Conservation (phyloP, 2,797 vertebrate genomes). For the Lagothrix lagotricha region DNA sequence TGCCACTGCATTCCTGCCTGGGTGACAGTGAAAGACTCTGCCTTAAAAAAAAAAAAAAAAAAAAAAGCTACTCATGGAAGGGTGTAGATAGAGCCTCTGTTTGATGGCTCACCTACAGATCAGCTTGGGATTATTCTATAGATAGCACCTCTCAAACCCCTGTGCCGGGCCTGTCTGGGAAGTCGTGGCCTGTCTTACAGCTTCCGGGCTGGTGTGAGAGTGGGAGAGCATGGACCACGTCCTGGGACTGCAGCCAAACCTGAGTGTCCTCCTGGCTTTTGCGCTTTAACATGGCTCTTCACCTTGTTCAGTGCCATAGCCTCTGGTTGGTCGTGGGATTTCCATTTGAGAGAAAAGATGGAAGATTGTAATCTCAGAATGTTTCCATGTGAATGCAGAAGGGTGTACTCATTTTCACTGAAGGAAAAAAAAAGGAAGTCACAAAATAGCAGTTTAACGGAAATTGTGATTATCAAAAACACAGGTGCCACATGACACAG, state of each 20-base stretch:
- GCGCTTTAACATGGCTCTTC: neutral
- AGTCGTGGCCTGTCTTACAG: neutral
- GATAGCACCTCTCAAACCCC: neutral
- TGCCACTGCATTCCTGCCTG: too few species aligned
- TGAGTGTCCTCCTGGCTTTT: neutral
- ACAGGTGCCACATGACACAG: neutral
- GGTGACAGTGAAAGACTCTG: too few species aligned
- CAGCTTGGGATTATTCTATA: neutral
- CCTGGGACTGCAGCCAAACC: neutral
- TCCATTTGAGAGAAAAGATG: neutral
- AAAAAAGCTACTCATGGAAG: neutral
- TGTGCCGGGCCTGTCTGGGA: neutral
- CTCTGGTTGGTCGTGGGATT: neutral
- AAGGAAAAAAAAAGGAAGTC: conserved; percentile 39
- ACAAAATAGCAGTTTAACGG: conserved; percentile 27
- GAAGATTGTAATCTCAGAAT: neutral
- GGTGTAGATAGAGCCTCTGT: neutral
- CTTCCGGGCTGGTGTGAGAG: accelerated
- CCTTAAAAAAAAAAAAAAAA: too few species aligned
- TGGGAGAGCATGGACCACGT: accelerated
- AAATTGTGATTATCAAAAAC: neutral
- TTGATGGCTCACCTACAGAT: neutral
- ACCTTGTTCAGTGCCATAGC: neutral
- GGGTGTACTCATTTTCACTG: neutral
- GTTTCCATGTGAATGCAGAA: neutral